Evolutionary conservation across 2,888 invertebrate genomes (phyloP).

Genomic region (Drosophila quasianomalipes): DNA sequence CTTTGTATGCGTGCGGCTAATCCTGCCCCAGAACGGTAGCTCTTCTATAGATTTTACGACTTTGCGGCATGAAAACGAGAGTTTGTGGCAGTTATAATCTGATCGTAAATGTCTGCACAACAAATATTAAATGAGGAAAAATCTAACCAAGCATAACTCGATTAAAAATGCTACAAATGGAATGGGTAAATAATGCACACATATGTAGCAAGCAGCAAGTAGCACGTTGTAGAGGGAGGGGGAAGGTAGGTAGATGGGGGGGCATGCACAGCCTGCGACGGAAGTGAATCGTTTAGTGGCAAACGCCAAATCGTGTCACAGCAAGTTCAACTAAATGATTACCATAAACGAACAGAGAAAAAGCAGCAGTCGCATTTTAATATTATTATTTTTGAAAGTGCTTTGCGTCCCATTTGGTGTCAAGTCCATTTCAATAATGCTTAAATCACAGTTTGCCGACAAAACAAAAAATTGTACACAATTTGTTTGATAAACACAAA

Average conservation of each 20-base stretch:
- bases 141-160: constrained; percentile 7
- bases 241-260: neutral
- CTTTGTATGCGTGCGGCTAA: constrained; percentile 50
- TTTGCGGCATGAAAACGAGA: constrained; percentile 49
- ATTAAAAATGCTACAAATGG: neutral
- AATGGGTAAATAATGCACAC: neutral
- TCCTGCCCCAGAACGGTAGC: constrained; percentile 48
- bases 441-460: constrained; percentile 22
- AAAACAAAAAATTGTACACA: constrained; percentile 26
- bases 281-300: constrained; percentile 45
- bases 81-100: constrained; percentile 17
- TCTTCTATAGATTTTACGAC: constrained; percentile 61
- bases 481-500: constrained; percentile 71
- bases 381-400: constrained; percentile 42
- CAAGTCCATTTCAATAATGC: constrained; percentile 76
- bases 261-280: constrained; percentile 20
- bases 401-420: constrained; percentile 72
- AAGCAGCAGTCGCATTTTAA: constrained; percentile 57
- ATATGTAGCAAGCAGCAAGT: neutral
- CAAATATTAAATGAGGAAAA: neutral
- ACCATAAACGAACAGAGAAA: constrained; percentile 27
- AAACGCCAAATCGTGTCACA: constrained; percentile 10
- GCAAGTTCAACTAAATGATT: constrained; percentile 41
- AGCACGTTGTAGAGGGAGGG: neutral
- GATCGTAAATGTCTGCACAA: constrained; percentile 27